Evolutionary conservation across 2,888 invertebrate species (phyloP).

Genomic region (Lasioglossum marginatum): DNA sequence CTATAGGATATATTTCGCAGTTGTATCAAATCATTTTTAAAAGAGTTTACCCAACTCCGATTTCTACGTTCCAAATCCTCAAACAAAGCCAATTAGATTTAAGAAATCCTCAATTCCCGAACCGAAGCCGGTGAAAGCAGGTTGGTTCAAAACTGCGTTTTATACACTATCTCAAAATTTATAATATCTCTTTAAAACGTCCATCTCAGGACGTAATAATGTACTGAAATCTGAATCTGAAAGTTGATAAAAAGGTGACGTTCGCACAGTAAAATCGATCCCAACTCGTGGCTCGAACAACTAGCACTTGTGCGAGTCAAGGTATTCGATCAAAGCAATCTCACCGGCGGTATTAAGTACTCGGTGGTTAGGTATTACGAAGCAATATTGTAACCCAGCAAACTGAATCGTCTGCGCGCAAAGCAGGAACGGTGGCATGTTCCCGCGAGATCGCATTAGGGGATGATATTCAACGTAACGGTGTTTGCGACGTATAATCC

Average conservation of each 20-base stretch:
- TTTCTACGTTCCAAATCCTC: no score
- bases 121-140: no score
- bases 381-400: not conserved
- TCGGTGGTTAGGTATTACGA: conserved; percentile 1
- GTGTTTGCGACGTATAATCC: conserved; percentile 29
- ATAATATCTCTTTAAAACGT: no score
- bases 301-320: not conserved
- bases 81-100: no score
- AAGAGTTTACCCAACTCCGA: no score
- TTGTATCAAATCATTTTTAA: no score
- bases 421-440: conserved; percentile 22
- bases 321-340: not conserved
- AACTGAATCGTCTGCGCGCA: conserved; percentile 22
- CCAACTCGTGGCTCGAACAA: not conserved
- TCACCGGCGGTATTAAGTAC: not conserved
- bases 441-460: conserved; percentile 39
- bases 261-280: not conserved
- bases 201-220: no score
- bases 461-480: conserved; percentile 49
- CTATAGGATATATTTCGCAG: no score
- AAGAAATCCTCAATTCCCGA: no score
- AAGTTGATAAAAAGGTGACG: not conserved
- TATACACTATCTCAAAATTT: no score
- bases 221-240: not conserved
- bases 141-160: no score